phyloP scores from a whole-genome alignment of 2,888 invertebrate genomes.

The Phengaris alcon region DNA sequence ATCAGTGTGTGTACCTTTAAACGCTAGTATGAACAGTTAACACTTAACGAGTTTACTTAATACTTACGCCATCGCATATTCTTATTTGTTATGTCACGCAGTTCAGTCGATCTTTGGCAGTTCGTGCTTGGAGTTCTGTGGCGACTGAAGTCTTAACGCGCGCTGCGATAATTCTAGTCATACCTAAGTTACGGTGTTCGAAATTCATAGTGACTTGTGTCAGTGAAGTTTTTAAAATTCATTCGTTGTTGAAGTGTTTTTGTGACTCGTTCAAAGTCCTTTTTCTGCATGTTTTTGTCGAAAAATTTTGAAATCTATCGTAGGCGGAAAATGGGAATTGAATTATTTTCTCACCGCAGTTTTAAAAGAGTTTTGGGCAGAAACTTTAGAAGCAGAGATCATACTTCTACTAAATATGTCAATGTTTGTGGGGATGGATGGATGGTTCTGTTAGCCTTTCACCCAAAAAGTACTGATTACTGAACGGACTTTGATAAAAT shows the following conservation, averaged over 20 bases:
- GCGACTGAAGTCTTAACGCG: not conserved
- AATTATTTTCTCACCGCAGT: not conserved
- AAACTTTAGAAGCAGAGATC: no score
- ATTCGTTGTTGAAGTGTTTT: constrained; percentile 6
- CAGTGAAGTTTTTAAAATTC: constrained; percentile 24
- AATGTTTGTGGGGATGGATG: no score
- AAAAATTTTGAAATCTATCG: not conserved
- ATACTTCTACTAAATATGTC: no score
- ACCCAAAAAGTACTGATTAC: no score
- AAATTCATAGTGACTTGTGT: constrained; percentile 20
- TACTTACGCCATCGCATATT: constrained; percentile 26
- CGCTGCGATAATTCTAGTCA: not conserved
- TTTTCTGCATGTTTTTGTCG: not conserved
- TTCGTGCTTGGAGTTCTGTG: constrained; percentile 6
- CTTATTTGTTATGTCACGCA: constrained; percentile 18
- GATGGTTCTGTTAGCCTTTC: no score
- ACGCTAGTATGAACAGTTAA: constrained; percentile 22
- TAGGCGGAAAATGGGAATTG: not conserved
- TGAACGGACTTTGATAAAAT: no score
- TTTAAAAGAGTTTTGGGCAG: no score
- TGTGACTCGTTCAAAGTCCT: not conserved
- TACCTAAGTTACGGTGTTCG: not conserved
- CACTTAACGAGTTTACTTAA: constrained; percentile 27
- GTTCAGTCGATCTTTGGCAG: constrained; percentile 27
- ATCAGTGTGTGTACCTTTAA: constrained; percentile 11